phyloP scores from a whole-genome alignment of 2,113 vertebrate genomes.

The Vulpes ferrilata region DNA sequence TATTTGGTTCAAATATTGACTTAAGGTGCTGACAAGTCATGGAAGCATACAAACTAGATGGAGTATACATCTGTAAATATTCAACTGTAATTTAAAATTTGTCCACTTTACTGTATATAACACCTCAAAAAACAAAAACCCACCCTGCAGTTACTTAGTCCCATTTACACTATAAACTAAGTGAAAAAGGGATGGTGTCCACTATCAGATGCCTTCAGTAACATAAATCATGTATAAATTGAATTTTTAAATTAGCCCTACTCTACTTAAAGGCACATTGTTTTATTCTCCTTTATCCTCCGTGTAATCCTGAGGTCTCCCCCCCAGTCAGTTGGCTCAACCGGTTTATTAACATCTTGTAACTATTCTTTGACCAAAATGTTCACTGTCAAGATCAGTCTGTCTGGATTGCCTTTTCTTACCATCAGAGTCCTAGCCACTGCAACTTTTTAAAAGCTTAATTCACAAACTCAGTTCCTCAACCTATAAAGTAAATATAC shows the following conservation, averaged over 20 bases:
- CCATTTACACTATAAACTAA: not conserved
- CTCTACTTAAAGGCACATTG: not conserved
- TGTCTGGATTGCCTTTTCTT: constrained; percentile 8
- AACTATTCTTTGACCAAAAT: not conserved
- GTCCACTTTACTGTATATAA: not conserved
- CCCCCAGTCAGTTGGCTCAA: not conserved
- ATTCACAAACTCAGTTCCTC: constrained; percentile 44
- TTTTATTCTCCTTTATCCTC: not conserved
- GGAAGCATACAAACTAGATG: not conserved
- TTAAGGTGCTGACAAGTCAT: not conserved
- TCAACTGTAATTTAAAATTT: not conserved
- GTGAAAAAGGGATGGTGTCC: not conserved
- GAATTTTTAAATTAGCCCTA: not conserved
- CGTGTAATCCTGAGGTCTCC: not conserved
- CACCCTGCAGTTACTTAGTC: not conserved
- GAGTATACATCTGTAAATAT: not conserved
- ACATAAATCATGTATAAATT: not conserved
- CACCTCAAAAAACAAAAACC: not conserved
- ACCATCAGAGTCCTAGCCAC: constrained; percentile 23
- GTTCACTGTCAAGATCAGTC: constrained; percentile 21
- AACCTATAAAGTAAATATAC: not conserved
- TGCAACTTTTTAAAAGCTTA: constrained; percentile 24
- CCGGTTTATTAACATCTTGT: not conserved
- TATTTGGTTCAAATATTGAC: not conserved
- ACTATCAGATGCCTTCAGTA: not conserved